phyloP scores from a whole-genome alignment of 2,888 invertebrate species.

The Panzeria rudis region DNA sequence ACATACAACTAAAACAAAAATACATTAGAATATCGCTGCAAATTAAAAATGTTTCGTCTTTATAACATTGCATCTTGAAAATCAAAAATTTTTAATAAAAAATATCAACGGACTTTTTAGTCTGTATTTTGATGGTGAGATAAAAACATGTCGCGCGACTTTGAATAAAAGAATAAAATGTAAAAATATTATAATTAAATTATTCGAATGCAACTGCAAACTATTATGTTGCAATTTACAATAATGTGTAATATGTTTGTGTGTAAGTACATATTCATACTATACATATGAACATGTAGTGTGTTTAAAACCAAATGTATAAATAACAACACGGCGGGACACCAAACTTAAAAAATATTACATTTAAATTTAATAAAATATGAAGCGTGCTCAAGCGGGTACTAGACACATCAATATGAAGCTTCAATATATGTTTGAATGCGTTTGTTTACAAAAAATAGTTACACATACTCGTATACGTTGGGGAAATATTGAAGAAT shows the following conservation, averaged over 20 bases:
- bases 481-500: too few relatives aligned
- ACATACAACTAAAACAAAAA: slow-evolving; percentile 42
- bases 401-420: too few relatives aligned
- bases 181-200: slow-evolving; percentile 4
- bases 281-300: not conserved
- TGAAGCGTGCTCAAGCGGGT: too few relatives aligned
- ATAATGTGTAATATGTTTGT: not conserved
- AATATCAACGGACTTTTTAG: slow-evolving; percentile 44
- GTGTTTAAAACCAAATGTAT: slow-evolving; percentile 1
- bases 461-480: too few relatives aligned
- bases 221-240: slow-evolving; percentile 39
- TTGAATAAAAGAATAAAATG: slow-evolving; percentile 5
- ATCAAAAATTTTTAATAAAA: slow-evolving; percentile 49
- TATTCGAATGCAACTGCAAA: slow-evolving; percentile 24
- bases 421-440: too few relatives aligned
- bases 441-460: too few relatives aligned
- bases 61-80: slow-evolving; percentile 64
- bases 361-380: not conserved
- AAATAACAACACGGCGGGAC: slow-evolving; percentile 28
- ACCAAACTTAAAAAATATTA: slow-evolving; percentile 12
- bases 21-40: slow-evolving; percentile 43
- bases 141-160: slow-evolving; percentile 58
- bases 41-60: slow-evolving; percentile 54
- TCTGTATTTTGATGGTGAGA: slow-evolving; percentile 52
- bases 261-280: not conserved